A percentile compares a stretch with the other conserved stretches of the same genome.
Evolutionary conservation across 1,140 invertebrate species (phyloP).

Genomic region (Nylanderia fulva): DNA sequence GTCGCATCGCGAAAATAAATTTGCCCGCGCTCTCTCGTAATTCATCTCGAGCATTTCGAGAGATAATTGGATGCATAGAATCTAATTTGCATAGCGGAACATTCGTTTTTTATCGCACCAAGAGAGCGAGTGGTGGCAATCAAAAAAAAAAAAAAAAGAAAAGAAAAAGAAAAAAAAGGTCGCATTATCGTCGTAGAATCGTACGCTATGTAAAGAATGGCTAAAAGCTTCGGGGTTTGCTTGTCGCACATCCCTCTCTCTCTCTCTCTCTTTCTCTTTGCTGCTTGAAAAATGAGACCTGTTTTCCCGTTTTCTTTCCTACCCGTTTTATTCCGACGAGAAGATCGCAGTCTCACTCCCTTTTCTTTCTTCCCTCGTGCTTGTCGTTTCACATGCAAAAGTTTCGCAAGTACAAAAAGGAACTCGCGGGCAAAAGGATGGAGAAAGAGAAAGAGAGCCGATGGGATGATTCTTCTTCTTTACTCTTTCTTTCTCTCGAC

Average conservation of each 20-base stretch:
- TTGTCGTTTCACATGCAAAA: constrained; percentile 77
- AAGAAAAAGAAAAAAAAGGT: background rate
- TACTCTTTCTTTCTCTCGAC: constrained; percentile 39
- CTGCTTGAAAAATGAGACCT: constrained; percentile 60
- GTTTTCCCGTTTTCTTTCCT: constrained; percentile 55
- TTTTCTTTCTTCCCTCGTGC: background rate
- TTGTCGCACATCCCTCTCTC: constrained; percentile 4
- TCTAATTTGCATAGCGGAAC: constrained; percentile 60
- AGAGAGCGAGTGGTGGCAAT: constrained; percentile 35
- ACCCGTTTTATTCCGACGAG: constrained; percentile 61
- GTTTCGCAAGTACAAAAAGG: constrained; percentile 79
- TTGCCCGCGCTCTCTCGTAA: constrained; percentile 45
- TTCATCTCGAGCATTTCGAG: constrained; percentile 39
- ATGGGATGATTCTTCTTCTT: constrained; percentile 68
- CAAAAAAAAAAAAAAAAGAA: background rate
- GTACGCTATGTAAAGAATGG: constrained; percentile 65
- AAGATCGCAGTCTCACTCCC: constrained; percentile 35
- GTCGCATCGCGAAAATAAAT: constrained; percentile 48
- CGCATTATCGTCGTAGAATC: constrained; percentile 67
- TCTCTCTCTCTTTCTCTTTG: constrained; percentile 48
- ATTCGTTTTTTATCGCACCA: constrained; percentile 51
- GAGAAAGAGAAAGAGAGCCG: constrained; percentile 68
- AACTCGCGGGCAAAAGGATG: constrained; percentile 21
- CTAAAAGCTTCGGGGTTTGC: constrained; percentile 37
- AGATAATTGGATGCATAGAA: constrained; percentile 58